Evolutionary conservation across 2,113 vertebrate species (phyloP).

Genomic region (Bettongia penicillata): DNA sequence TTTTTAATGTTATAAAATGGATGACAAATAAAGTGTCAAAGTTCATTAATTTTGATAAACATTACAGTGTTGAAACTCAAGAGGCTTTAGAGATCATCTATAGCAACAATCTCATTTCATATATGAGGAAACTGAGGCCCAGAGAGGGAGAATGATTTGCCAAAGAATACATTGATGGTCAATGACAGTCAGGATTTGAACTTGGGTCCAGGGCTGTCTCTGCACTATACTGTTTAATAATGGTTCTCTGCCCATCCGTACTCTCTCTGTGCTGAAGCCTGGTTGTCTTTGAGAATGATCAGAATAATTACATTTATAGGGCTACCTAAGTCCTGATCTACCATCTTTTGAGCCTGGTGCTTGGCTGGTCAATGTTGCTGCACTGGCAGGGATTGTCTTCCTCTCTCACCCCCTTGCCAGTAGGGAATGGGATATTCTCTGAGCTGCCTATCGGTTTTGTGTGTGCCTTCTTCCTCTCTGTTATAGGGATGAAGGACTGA

Average conservation of each 20-base stretch:
- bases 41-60: background rate
- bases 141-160: background rate
- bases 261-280: background rate
- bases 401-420: background rate
- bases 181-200: background rate
- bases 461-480: background rate
- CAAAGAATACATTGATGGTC: background rate
- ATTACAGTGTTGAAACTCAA: background rate
- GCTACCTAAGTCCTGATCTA: background rate
- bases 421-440: background rate
- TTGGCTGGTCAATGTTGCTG: background rate
- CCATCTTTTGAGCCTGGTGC: background rate
- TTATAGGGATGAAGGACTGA: background rate
- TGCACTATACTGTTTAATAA: background rate
- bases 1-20: background rate
- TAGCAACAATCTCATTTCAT: background rate
- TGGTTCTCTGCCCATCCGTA: background rate
- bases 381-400: background rate
- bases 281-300: background rate
- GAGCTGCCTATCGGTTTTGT: background rate
- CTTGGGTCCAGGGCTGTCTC: background rate
- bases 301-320: rapidly evolving
- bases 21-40: background rate
- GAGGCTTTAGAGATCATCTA: background rate
- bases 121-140: slow-evolving; percentile 19